phyloP scores from a whole-genome alignment of 1,140 invertebrate species.

The Drosophila setifemur region DNA sequence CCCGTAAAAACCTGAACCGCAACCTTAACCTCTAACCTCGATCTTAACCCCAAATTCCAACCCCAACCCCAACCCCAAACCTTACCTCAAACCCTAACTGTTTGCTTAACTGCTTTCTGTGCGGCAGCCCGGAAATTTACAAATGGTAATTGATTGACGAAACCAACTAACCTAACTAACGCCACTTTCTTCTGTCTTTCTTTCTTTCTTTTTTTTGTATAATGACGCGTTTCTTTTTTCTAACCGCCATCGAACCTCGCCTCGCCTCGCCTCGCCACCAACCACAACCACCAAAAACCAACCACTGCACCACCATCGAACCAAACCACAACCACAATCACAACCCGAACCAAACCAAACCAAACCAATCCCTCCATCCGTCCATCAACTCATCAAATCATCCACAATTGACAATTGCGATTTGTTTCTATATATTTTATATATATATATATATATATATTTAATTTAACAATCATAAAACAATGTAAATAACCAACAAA shows the following conservation, averaged over 20 bases:
- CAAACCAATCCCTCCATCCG: neutral
- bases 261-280: slow-evolving; percentile 14
- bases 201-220: slow-evolving; percentile 77
- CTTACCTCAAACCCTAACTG: neutral
- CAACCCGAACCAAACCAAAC: neutral
- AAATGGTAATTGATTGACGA: slow-evolving; percentile 73
- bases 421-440: slow-evolving; percentile 18
- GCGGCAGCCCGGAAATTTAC: slow-evolving; percentile 79
- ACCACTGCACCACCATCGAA: neutral
- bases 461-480: slow-evolving; percentile 20
- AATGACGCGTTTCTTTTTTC: slow-evolving; percentile 45
- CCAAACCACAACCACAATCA: neutral
- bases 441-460: slow-evolving; percentile 25
- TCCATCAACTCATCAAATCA: slow-evolving; percentile 7
- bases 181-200: slow-evolving; percentile 61
- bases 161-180: slow-evolving; percentile 57
- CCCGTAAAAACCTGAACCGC: slow-evolving; percentile 7
- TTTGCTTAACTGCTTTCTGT: slow-evolving; percentile 21
- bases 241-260: slow-evolving; percentile 35
- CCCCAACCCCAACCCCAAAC: slow-evolving; percentile 6
- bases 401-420: slow-evolving; percentile 30
- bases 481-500: slow-evolving; percentile 47
- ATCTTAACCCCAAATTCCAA: too few relatives aligned
- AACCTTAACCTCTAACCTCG: neutral
- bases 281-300: slow-evolving; percentile 5